Evolutionary conservation across 2,797 vertebrate species (phyloP).

Genomic region (Setipinna tenuifilis): DNA sequence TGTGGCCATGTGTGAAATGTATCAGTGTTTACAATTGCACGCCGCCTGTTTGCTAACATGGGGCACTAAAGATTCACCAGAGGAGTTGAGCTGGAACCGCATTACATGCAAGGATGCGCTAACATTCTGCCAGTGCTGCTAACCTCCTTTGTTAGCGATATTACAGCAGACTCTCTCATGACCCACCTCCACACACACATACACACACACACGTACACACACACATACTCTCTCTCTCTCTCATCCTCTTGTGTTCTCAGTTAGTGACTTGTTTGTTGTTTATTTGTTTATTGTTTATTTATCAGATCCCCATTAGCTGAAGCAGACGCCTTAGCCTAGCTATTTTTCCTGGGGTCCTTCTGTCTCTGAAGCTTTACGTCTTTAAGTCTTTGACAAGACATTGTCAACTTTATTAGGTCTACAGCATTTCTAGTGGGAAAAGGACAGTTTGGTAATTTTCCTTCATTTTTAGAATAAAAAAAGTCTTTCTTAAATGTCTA

Average conservation of each 20-base stretch:
- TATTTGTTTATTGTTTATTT: not conserved
- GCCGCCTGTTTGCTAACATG: slow-evolving; percentile 57
- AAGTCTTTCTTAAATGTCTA: too few relatives aligned
- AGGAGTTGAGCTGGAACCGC: not conserved
- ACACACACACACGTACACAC: too few relatives aligned
- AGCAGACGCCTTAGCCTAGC: too few relatives aligned
- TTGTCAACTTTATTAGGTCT: too few relatives aligned
- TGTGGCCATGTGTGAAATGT: slow-evolving; percentile 56
- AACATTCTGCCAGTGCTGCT: not conserved
- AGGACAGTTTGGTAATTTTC: too few relatives aligned
- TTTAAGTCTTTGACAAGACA: too few relatives aligned
- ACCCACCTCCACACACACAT: not conserved
- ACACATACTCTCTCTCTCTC: too few relatives aligned
- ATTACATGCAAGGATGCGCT: not conserved
- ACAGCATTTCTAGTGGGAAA: too few relatives aligned
- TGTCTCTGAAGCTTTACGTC: too few relatives aligned
- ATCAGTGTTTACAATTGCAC: slow-evolving; percentile 60
- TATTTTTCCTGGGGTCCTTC: too few relatives aligned
- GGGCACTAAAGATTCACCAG: slow-evolving; percentile 38
- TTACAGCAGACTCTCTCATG: not conserved
- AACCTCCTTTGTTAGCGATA: not conserved
- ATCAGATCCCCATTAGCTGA: too few relatives aligned
- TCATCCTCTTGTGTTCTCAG: not conserved
- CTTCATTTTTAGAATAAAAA: too few relatives aligned
- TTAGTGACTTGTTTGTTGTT: not conserved